A percentile compares a stretch with the other conserved stretches of the same genome.
Conservation (phyloP, 1,140 invertebrate genomes). For the Ruditapes philippinarum region DNA sequence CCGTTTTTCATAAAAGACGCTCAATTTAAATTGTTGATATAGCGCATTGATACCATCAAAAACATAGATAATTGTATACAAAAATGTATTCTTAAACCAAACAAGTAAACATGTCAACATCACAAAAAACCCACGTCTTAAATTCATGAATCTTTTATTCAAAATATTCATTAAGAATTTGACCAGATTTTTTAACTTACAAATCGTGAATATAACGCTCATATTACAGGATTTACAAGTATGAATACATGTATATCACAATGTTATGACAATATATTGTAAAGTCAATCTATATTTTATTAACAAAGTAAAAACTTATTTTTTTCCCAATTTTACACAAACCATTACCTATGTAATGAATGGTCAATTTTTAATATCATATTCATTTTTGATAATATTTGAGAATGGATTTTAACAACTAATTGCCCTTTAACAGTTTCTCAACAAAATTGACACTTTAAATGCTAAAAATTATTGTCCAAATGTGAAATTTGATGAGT, state of each 20-base stretch:
- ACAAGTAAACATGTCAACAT: conserved; percentile 18
- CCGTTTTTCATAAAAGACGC: not conserved
- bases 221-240: too few species aligned
- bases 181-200: not conserved
- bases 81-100: conserved; percentile 2
- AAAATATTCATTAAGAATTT: not conserved
- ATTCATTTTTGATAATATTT: conserved; percentile 44
- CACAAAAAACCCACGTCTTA: not conserved
- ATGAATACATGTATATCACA: too few species aligned
- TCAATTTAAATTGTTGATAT: conserved; percentile 1
- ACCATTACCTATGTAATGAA: not conserved
- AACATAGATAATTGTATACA: conserved; percentile 16
- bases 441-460: conserved; percentile 6
- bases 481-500: conserved; percentile 20
- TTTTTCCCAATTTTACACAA: too few species aligned
- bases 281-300: too few species aligned
- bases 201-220: too few species aligned
- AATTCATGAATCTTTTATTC: not conserved
- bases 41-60: not conserved
- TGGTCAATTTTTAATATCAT: conserved; percentile 23
- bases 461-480: conserved; percentile 27
- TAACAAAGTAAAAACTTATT: too few species aligned
- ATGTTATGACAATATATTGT: too few species aligned
- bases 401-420: not conserved
- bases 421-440: conserved; percentile 1